These are phyloP conservation scores for Ceratothoa steindachneri DNA, from an alignment of 2,888 invertebrate genomes.

Conservation along the genomic window DNA sequence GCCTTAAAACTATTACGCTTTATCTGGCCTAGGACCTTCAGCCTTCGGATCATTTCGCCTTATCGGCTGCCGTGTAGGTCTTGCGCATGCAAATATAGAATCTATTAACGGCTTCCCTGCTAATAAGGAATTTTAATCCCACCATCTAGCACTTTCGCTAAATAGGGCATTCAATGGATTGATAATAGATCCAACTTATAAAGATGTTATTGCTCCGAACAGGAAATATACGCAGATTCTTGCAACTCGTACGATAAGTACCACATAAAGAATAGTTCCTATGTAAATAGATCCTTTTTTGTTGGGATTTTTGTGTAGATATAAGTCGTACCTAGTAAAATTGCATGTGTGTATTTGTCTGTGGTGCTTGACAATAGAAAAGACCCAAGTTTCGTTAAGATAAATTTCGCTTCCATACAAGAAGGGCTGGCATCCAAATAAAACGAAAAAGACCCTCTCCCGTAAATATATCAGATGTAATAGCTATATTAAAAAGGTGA, in stretches of 20 bases:
- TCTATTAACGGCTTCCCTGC: neutral
- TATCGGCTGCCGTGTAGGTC: neutral
- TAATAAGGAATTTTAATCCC: neutral
- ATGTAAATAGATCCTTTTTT: neutral
- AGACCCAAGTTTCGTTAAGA: too few species aligned
- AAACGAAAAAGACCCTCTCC: too few species aligned
- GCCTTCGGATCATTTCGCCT: too few species aligned
- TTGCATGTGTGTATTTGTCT: too few species aligned
- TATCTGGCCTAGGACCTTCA: too few species aligned
- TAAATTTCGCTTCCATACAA: too few species aligned
- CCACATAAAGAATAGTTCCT: neutral
- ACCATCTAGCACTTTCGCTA: neutral
- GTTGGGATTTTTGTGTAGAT: neutral
- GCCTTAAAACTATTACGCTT: neutral
- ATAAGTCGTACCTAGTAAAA: too few species aligned
- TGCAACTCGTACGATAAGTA: too few species aligned
- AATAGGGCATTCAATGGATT: neutral
- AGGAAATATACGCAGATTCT: too few species aligned
- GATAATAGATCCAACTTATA: neutral
- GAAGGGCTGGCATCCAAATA: too few species aligned
- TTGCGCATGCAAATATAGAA: conserved; percentile 1
- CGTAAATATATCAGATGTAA: neutral
- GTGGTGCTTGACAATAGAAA: too few species aligned
- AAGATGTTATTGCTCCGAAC: neutral
- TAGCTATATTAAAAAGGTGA: neutral